Evolutionary conservation across 1,140 invertebrate genomes (phyloP).

Genomic region (Pantala flavescens): DNA sequence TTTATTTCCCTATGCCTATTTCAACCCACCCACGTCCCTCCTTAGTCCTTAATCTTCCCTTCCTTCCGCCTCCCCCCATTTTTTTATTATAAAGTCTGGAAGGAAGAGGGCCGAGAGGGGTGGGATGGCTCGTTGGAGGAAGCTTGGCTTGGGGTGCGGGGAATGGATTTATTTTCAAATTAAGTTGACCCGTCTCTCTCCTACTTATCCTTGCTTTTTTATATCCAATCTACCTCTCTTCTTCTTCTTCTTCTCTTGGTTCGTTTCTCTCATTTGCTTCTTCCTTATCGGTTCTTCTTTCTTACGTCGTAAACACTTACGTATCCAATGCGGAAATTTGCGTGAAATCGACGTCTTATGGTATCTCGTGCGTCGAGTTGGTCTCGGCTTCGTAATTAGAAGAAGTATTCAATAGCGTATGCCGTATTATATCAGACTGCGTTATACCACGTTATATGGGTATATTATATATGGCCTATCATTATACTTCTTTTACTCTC

Average conservation of each 20-base stretch:
- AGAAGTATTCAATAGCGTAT: too few relatives aligned
- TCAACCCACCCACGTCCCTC: not conserved
- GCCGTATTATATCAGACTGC: too few relatives aligned
- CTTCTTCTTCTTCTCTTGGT: not conserved
- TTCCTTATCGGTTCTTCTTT: not conserved
- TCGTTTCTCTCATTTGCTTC: not conserved
- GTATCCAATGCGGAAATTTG: not conserved
- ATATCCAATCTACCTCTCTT: not conserved
- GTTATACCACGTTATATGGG: too few relatives aligned
- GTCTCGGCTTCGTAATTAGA: too few relatives aligned
- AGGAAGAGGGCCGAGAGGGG: not conserved
- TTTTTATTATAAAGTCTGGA: conserved; percentile 18
- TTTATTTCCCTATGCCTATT: not conserved
- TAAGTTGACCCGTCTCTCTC: not conserved
- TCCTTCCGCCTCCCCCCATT: not conserved
- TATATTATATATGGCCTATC: too few relatives aligned
- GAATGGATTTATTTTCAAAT: conserved; percentile 8
- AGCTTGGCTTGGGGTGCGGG: not conserved
- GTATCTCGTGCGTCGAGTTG: too few relatives aligned
- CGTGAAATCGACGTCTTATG: too few relatives aligned
- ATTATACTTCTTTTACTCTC: too few relatives aligned
- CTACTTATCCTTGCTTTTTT: not conserved
- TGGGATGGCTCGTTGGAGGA: not conserved
- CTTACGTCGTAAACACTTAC: not conserved
- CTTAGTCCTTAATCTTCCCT: not conserved